These are phyloP conservation scores for Catamblyrhynchus diadema DNA, from an alignment of 2,797 vertebrate species.

Conservation along the genomic window DNA sequence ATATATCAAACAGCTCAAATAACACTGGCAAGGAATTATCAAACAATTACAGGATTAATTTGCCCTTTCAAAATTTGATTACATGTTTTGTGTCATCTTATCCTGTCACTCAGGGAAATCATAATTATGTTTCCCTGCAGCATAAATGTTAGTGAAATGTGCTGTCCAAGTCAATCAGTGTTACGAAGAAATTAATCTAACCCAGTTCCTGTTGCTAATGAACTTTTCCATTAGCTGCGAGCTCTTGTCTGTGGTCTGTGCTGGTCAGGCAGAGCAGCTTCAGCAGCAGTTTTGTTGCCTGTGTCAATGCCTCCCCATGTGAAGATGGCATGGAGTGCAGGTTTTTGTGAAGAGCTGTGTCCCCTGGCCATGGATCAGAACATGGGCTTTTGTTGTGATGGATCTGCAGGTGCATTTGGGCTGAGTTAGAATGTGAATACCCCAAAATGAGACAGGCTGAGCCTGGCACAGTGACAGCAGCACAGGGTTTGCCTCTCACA, in stretches of 20 bases:
- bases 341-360: neutral
- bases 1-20: neutral
- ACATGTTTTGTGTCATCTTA: constrained; percentile 56
- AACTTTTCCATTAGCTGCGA: neutral
- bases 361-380: neutral
- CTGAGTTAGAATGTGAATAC: neutral
- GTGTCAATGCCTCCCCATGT: neutral
- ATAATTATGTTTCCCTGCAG: constrained; percentile 60
- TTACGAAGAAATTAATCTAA: constrained; percentile 57
- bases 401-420: neutral
- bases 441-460: neutral
- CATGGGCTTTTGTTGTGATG: neutral
- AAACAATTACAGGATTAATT: constrained; percentile 40
- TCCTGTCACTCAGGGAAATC: constrained; percentile 52
- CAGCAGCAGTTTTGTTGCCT: neutral
- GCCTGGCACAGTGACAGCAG: neutral
- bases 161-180: constrained; percentile 68
- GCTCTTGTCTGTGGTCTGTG: neutral
- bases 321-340: fast-evolving
- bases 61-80: constrained; percentile 30
- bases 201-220: constrained; percentile 52
- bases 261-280: neutral
- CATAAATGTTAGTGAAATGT: constrained; percentile 62
- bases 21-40: constrained; percentile 37
- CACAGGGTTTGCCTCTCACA: neutral